Evolutionary conservation across 2,113 vertebrate species (phyloP), one percentile per base, ranked within the genome.

Genomic region (Planiliza haematocheilus): DNA sequence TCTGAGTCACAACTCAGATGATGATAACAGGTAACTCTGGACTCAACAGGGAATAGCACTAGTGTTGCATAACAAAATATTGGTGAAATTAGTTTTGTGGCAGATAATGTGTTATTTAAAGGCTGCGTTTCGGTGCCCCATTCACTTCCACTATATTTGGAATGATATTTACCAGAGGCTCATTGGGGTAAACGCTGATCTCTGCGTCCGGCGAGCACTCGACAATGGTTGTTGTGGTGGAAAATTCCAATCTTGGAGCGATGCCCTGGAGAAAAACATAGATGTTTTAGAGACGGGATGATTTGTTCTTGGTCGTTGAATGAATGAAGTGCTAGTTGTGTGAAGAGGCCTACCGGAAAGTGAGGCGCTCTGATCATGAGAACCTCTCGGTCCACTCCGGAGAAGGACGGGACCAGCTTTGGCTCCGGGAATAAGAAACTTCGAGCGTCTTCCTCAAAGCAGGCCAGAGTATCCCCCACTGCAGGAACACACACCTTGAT

Each of bases 161-260:
- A n/a, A 17, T 42, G 37, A 24, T 45, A 6, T 61, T 67, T 91
- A 93, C 85, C 89, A 74, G n/a, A 57, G 64, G 64, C 12, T 81
- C 80, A 83, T 91, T 93, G 83, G 91, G 89, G 64, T 74, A 51
- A 85, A 87, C 79, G 83, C 68, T 86, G 46, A 51, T 82, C 75
- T 86, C 83, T 21, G 72, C 41, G 70, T 86, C 59, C 73, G 82
- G 74, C 56, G 85, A 64, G 45, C 92, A 88, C 77, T 96, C 94
- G 48, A 81, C 89, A 79, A 96, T 95, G 52, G 90, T 93, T 34
- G 95, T 95, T 76, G 90, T 93, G 17, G 94, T 94, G 72, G 91
- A 94, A 85, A 96, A 95, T 52, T 95, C 94, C 80, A 95, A 71
- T 87, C 93, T 93, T 34, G 94, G 94, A 88, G 93, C 91, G 81